Evolutionary conservation across 2,797 vertebrate genomes (phyloP).

Genomic region (Silurus aristotelis): DNA sequence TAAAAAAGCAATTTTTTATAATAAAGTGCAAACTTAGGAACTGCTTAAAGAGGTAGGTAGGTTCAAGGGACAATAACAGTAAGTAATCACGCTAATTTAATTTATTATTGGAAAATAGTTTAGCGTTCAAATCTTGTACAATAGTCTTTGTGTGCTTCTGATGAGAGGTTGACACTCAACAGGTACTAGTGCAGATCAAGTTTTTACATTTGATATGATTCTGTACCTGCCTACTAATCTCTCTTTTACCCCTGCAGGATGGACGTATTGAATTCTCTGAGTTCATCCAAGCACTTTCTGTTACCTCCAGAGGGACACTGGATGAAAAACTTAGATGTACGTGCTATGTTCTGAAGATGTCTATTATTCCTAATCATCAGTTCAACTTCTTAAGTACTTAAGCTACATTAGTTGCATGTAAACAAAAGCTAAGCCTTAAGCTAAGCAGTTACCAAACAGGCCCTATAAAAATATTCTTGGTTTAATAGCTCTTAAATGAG

Average conservation of each 20-base stretch:
- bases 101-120: not conserved
- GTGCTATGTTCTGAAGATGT: slow-evolving; percentile 42
- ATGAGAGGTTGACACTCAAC: not conserved
- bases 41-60: too few relatives aligned
- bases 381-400: not conserved
- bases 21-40: too few relatives aligned
- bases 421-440: not conserved
- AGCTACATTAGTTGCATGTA: not conserved
- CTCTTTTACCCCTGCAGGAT: slow-evolving; percentile 73
- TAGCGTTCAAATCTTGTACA: not conserved
- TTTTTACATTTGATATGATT: not conserved
- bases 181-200: not conserved
- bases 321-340: slow-evolving; percentile 98
- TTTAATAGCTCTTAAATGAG: not conserved
- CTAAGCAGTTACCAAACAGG: not conserved
- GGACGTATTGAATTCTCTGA: slow-evolving; percentile 97
- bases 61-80: too few relatives aligned
- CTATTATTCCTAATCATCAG: not conserved
- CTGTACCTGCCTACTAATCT: not conserved
- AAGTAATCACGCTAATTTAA: too few relatives aligned
- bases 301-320: slow-evolving; percentile 94
- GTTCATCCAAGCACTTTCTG: slow-evolving; percentile 97
- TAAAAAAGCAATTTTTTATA: too few relatives aligned
- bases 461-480: not conserved
- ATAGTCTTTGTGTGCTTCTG: not conserved